Evolutionary conservation across 2,113 vertebrate species (phyloP), one percentile per base, ranked within the genome.

Genomic region (Lasiurus cinereus): DNA sequence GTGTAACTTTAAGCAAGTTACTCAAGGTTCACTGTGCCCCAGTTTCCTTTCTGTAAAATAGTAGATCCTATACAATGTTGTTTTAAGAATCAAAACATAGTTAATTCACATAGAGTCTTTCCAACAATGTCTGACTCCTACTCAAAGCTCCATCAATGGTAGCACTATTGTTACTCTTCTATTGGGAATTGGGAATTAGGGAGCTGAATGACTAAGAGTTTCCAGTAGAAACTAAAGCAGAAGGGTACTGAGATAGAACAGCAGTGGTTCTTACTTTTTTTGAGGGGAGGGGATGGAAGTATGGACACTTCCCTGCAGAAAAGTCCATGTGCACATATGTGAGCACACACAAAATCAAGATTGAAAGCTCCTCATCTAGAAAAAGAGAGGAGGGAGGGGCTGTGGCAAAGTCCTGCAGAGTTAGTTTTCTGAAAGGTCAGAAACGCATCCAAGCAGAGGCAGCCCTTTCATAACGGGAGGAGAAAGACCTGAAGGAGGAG

Each of bases 41-140:
- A 8, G 0, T 78, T 85, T 88, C 39, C n/a, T 83, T 62, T 86
- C 54, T 93, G 9, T 72, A 62, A 94, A 84, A 86, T 87, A 79
- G 56, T 43, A 72, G n/a, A 85, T 50, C 48, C 24, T 70, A 8
- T 78, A 48, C 82, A 48, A 77, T 59, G 27, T 59, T 43, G 33
- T 86, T 96, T 91, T 89, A 72, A 83, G 52, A 88, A 82, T 85
- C 69, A 87, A 88, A 84, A 72, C 64, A 56, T 76, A 74, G 18
- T 72, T 88, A 59, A 76, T 83, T 48, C 54, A 64, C 14, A 76
- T 74, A 16, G 86, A n/a, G 31, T 78, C 21, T 62, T 89, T 87
- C 59, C 27, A 79, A 11, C 29, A 67, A 36, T 70, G 1, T 90
- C 50, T 92, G 33, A 13, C 11, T 92, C 13, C 66, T 73, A 50